Evolutionary conservation across 2,888 invertebrate genomes (phyloP).

Genomic region (Orchestes rusci): DNA sequence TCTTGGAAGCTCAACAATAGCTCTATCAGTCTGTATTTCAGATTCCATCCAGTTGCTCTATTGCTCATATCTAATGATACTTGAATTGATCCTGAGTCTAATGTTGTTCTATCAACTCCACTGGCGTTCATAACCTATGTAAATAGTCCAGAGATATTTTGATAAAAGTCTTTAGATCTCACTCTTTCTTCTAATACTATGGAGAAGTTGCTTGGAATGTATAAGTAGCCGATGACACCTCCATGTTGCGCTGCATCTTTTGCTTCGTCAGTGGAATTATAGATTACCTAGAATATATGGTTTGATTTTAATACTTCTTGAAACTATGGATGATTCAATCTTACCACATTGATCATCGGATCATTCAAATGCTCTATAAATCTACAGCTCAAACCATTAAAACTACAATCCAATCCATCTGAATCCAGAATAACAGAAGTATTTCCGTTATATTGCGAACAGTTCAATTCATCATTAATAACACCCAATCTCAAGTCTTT

Average conservation of each 20-base stretch:
- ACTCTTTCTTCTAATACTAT: not conserved
- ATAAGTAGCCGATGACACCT: not conserved
- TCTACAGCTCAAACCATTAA: constrained; percentile 14
- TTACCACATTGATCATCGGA: constrained; percentile 8
- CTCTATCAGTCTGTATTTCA: constrained; percentile 58
- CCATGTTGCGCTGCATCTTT: not conserved
- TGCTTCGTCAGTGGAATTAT: not conserved
- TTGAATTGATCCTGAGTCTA: not conserved
- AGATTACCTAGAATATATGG: not conserved
- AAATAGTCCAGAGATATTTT: not conserved
- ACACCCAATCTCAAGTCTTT: constrained; percentile 63
- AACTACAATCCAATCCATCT: constrained; percentile 10
- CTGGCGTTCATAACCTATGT: not conserved
- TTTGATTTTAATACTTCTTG: not conserved
- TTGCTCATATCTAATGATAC: constrained; percentile 3
- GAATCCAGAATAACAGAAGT: not conserved
- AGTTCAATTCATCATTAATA: constrained; percentile 61
- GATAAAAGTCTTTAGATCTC: not conserved
- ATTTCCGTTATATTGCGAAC: not conserved
- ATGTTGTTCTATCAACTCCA: not conserved
- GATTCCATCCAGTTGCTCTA: constrained; percentile 8
- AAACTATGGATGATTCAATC: not conserved
- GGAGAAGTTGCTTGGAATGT: not conserved
- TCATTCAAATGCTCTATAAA: constrained; percentile 15
- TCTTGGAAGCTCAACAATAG: constrained; percentile 54